Conservation (phyloP, 2,888 invertebrate species). For the Copidosoma aretas region DNA sequence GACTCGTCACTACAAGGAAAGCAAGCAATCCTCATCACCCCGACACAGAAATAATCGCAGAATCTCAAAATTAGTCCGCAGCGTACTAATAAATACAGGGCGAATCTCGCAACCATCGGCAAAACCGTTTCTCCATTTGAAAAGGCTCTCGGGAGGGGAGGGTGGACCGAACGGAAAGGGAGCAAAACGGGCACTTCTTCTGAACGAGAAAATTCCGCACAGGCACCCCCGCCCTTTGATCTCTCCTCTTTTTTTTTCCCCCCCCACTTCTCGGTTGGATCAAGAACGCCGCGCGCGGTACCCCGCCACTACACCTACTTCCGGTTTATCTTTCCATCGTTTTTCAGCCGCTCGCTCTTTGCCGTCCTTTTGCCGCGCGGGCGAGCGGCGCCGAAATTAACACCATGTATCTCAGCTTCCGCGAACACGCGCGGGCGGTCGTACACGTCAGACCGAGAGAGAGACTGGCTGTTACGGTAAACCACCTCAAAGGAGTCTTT, state of each 20-base stretch:
- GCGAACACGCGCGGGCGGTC: slow-evolving; percentile 5
- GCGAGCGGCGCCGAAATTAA: slow-evolving; percentile 32
- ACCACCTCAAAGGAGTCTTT: too few species aligned
- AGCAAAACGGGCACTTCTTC: neutral
- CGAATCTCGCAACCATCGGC: too few species aligned
- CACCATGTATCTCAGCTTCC: slow-evolving; percentile 26
- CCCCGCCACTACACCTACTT: too few species aligned
- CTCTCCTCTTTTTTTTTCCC: slow-evolving; percentile 23
- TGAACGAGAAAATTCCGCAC: slow-evolving; percentile 34
- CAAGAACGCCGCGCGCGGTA: too few species aligned
- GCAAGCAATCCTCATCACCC: too few species aligned
- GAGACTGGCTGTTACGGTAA: too few species aligned
- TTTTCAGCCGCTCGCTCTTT: neutral
- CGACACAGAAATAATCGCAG: too few species aligned
- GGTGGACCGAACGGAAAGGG: neutral
- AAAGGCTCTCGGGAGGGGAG: neutral
- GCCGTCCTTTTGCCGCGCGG: neutral
- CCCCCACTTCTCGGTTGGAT: slow-evolving; percentile 9
- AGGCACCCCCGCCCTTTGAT: slow-evolving; percentile 39
- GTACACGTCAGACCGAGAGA: too few species aligned
- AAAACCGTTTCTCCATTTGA: slow-evolving; percentile 19
- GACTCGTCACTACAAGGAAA: too few species aligned
- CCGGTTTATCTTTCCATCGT: slow-evolving; percentile 33
- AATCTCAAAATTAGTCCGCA: too few species aligned
- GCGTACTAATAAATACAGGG: too few species aligned